Conservation (phyloP, 2,113 vertebrate species). For the Columba janthina region DNA sequence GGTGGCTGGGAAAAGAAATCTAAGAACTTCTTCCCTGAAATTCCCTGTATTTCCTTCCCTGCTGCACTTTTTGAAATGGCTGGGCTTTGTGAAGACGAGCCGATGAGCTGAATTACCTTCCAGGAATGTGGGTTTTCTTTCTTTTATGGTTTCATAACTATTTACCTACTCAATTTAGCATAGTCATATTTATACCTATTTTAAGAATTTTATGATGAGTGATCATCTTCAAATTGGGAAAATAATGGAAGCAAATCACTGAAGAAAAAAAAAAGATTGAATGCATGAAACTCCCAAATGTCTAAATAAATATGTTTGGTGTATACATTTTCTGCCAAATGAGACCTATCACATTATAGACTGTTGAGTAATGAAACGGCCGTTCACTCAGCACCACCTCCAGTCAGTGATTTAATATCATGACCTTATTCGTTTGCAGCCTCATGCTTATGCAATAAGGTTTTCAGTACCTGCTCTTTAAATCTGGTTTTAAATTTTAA, state of each 20-base stretch:
- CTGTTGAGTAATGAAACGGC: background rate
- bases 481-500: background rate
- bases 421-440: conserved; percentile 12
- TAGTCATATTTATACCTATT: background rate
- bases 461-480: background rate
- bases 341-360: background rate
- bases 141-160: background rate
- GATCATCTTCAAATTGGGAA: background rate
- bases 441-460: conserved; percentile 7
- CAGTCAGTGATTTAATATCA: background rate
- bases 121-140: conserved; percentile 1
- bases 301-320: background rate
- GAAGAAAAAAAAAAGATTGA: background rate
- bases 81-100: background rate
- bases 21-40: conserved; percentile 9
- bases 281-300: background rate
- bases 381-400: background rate
- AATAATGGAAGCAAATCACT: background rate
- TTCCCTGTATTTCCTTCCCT: background rate
- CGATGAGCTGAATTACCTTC: background rate
- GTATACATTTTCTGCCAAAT: background rate
- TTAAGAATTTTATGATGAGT: background rate
- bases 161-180: background rate
- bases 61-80: conserved; percentile 51
- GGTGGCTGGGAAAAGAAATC: background rate